phyloP scores from a whole-genome alignment of 1,140 invertebrate genomes.

The Zaprionus davidi region DNA sequence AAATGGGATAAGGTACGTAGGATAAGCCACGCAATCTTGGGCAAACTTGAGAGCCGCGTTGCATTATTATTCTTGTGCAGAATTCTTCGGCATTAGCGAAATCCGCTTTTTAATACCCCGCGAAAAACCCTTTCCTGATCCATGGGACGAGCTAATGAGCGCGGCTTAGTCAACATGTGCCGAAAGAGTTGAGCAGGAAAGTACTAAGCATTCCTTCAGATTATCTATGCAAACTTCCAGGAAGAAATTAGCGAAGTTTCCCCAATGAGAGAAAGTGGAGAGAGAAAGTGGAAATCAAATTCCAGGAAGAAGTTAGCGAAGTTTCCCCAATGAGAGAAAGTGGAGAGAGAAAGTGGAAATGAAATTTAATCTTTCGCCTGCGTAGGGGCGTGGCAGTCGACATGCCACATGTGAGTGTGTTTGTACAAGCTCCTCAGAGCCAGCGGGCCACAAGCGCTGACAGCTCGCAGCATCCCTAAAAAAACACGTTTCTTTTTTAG shows the following conservation, averaged over 20 bases:
- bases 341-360: constrained; percentile 3
- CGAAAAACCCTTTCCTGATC: constrained; percentile 24
- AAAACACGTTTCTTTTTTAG: constrained; percentile 34
- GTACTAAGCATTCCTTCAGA: constrained; percentile 20
- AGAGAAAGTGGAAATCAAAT: no score
- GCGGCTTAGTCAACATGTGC: constrained; percentile 30
- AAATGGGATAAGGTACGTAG: not conserved
- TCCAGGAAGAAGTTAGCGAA: constrained; percentile 16
- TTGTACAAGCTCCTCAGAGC: constrained; percentile 24
- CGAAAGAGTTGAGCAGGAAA: constrained; percentile 53
- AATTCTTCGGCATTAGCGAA: constrained; percentile 34
- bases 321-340: not conserved
- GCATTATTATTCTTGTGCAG: constrained; percentile 16
- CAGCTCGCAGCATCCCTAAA: constrained; percentile 65
- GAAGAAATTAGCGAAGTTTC: constrained; percentile 13
- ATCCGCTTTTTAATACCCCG: constrained; percentile 61
- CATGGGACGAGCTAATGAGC: constrained; percentile 38
- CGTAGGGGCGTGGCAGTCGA: constrained; percentile 30
- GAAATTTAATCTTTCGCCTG: constrained; percentile 30
- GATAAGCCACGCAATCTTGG: constrained; percentile 56
- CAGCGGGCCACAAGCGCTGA: constrained; percentile 21
- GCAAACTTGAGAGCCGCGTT: not conserved
- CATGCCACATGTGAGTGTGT: constrained; percentile 17
- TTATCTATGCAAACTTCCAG: constrained; percentile 29
- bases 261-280: not conserved